Evolutionary conservation across 1,140 invertebrate species (phyloP), one percentile per base, ranked within the genome.

Genomic region (Drosophila erecta): DNA sequence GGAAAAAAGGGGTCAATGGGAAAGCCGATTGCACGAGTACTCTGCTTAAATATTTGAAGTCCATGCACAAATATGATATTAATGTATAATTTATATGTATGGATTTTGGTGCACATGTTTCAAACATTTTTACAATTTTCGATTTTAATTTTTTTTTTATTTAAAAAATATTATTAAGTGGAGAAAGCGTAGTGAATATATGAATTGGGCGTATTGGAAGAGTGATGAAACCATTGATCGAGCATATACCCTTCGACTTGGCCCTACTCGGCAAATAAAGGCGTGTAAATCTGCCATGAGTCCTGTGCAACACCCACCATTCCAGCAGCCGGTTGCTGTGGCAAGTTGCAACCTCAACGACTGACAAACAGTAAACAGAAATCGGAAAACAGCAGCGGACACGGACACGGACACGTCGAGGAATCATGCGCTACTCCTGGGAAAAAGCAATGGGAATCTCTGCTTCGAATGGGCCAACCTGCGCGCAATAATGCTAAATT

Each of bases 401-500:
- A 17, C 17, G 17, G 17, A 17, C 17, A n/a, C 66, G 47, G 38
- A 67, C 49, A 51, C 14, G 60, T 50, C 56, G 62, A 47, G 47
- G 44, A 49, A 46, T 53, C 27, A 35, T 44, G 51, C 22, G 43
- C 43, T 49, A 47, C 53, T 40, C 56, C 33, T 44, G 40, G 15
- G 22, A 22, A 35, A 37, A 41, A 22, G 4, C 47, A 33, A 14
- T 30, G 46, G 58, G 14, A 6, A 41, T 30, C 20, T 24, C 43
- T 43, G 38, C 17, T 14, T 17, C 30, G 37, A 50, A 43, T 40
- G 24, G 17, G 24, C 40, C 50, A 53, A 20, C 49, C 44, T 62
- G 37, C 66, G 60, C 57, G 46, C 70, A 80, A 80, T 80, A 81
- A 84, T 87, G 79, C 85, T 78, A 83, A 90, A 90, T 90, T 90